Conservation (phyloP, 2,888 invertebrate species). For the Apodemia mormo region DNA sequence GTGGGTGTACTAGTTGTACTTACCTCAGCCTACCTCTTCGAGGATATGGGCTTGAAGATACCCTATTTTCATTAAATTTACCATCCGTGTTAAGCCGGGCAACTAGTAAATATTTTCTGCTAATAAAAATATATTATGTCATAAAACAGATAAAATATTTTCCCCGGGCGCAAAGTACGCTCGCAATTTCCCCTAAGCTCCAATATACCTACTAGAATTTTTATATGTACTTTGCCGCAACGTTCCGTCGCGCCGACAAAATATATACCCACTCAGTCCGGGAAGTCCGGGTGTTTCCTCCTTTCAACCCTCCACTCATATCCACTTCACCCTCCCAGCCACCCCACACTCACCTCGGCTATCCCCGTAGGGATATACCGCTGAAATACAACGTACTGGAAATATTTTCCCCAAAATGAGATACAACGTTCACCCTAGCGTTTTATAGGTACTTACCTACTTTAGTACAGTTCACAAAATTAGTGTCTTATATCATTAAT, state of each 20-base stretch:
- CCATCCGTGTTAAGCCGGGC: too few species aligned
- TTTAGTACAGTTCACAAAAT: neutral
- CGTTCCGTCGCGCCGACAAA: neutral
- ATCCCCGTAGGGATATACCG: conserved; percentile 1
- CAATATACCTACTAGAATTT: too few species aligned
- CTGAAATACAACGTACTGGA: neutral
- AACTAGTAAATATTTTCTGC: too few species aligned
- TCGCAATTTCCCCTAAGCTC: too few species aligned
- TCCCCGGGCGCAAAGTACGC: too few species aligned
- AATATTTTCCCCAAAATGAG: neutral
- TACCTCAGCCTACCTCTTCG: too few species aligned
- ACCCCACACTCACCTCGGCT: neutral
- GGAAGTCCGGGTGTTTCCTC: neutral
- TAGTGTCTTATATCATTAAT: too few species aligned
- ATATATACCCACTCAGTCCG: neutral
- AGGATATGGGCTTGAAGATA: too few species aligned
- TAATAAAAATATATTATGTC: too few species aligned
- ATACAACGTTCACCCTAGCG: neutral
- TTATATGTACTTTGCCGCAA: neutral
- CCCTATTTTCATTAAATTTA: too few species aligned
- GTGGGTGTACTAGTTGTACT: too few species aligned
- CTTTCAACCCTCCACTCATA: neutral
- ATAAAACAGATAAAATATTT: too few species aligned
- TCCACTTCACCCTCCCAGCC: neutral
- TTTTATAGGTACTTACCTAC: neutral